These are phyloP conservation scores for Arctocebus calabarensis DNA, from an alignment of 2,797 vertebrate species.

Conservation along the genomic window DNA sequence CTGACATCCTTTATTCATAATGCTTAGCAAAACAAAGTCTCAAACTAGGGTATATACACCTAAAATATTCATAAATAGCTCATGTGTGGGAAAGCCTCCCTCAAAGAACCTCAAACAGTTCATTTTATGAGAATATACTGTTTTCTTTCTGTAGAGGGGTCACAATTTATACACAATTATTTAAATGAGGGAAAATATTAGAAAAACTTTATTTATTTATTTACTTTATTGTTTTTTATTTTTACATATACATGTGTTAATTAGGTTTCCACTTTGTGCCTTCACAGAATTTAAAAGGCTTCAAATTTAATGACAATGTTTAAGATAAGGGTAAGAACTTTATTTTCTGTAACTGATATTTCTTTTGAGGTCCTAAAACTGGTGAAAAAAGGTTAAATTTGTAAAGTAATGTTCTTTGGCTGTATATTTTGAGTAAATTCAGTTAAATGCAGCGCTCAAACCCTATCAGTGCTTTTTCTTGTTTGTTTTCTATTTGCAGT, in stretches of 20 bases:
- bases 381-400: not conserved
- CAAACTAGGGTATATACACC: not conserved
- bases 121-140: not conserved
- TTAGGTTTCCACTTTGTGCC: too few relatives aligned
- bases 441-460: conserved; percentile 29
- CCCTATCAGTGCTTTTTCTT: not conserved
- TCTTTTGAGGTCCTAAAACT: conserved; percentile 43
- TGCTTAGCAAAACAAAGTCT: conserved; percentile 15
- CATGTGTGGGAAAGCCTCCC: not conserved
- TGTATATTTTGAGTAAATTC: conserved; percentile 52
- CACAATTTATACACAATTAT: not conserved
- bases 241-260: too few relatives aligned
- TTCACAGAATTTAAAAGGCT: too few relatives aligned
- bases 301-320: too few relatives aligned
- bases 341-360: not conserved
- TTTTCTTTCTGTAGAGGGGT: not conserved
- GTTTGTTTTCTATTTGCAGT: too few relatives aligned
- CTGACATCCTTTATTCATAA: not conserved
- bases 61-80: conserved; percentile 56
- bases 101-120: not conserved
- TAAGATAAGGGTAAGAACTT: not conserved
- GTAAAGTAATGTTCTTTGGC: not conserved
- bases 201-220: conserved; percentile 10
- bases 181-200: not conserved
- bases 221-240: too few relatives aligned